Evolutionary conservation across 1,140 invertebrate genomes (phyloP).

Genomic region (Maniola jurtina): DNA sequence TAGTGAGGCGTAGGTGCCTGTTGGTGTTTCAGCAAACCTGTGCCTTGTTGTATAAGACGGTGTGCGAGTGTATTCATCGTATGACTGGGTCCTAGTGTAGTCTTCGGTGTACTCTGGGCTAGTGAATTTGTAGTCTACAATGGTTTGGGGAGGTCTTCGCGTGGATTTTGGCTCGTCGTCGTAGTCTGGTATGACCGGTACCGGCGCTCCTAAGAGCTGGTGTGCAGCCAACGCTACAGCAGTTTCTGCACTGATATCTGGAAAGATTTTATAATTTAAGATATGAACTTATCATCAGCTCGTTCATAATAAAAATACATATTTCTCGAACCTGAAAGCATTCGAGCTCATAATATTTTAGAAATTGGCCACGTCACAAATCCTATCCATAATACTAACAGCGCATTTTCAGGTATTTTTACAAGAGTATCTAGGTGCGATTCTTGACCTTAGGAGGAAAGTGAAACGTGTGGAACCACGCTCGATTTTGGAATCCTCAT

Average conservation of each 20-base stretch:
- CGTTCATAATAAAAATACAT: too few relatives aligned
- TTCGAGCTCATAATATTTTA: too few relatives aligned
- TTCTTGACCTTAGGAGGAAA: too few relatives aligned
- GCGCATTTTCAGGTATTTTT: too few relatives aligned
- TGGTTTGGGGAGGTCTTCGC: slow-evolving; percentile 41
- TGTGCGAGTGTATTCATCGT: slow-evolving; percentile 40
- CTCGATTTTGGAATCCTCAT: too few relatives aligned
- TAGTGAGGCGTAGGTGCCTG: slow-evolving; percentile 19
- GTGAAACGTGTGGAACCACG: too few relatives aligned
- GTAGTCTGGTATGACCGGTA: slow-evolving; percentile 63
- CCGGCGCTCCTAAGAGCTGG: slow-evolving; percentile 67
- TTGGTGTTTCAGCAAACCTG: slow-evolving; percentile 26
- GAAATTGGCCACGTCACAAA: too few relatives aligned
- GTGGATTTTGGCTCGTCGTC: slow-evolving; percentile 53
- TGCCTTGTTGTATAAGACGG: slow-evolving; percentile 17
- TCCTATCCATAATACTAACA: too few relatives aligned
- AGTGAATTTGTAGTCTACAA: slow-evolving; percentile 52
- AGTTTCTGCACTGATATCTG: slow-evolving; percentile 65
- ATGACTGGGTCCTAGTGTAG: slow-evolving; percentile 43
- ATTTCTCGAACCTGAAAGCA: too few relatives aligned
- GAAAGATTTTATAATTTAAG: slow-evolving; percentile 16
- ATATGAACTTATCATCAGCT: neutral
- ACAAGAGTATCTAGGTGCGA: too few relatives aligned
- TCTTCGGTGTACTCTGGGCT: slow-evolving; percentile 48
- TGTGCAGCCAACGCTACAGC: slow-evolving; percentile 73